phyloP scores from a whole-genome alignment of 2,888 invertebrate genomes.

The Hololepta plana region DNA sequence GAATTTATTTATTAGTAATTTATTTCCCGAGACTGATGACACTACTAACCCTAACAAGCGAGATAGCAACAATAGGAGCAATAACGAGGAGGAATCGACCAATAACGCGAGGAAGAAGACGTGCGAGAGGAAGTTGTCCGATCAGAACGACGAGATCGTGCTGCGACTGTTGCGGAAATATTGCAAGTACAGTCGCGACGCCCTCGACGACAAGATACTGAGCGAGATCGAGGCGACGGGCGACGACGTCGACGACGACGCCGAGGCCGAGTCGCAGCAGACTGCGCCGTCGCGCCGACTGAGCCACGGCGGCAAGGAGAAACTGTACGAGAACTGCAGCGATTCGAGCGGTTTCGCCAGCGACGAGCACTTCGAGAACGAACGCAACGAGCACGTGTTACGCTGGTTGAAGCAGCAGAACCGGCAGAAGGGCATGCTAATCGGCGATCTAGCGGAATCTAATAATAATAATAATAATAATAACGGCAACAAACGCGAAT shows the following conservation, averaged over 20 bases:
- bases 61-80: too few relatives aligned
- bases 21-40: constrained; percentile 20
- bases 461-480: too few relatives aligned
- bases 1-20: constrained; percentile 27
- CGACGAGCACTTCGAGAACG: constrained; percentile 20
- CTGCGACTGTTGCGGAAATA: constrained; percentile 26
- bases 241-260: constrained; percentile 7
- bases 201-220: constrained; percentile 23
- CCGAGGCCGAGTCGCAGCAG: neutral
- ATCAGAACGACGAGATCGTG: constrained; percentile 26
- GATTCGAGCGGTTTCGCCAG: constrained; percentile 16
- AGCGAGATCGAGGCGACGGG: constrained; percentile 21
- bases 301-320: constrained; percentile 21
- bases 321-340: constrained; percentile 24
- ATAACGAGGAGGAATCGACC: too few relatives aligned
- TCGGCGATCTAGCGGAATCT: too few relatives aligned
- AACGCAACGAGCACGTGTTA: constrained; percentile 25
- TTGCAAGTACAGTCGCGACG: constrained; percentile 25
- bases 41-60: constrained; percentile 9
- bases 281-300: constrained; percentile 16
- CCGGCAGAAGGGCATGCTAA: constrained; percentile 12
- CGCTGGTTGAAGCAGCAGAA: constrained; percentile 27
- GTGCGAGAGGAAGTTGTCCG: constrained; percentile 15
- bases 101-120: too few relatives aligned
- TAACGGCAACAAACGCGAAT: too few relatives aligned